A percentile compares a stretch with the other conserved stretches of the same genome.
These are phyloP conservation scores for Pachypeltis micranthus DNA, from an alignment of 1,140 invertebrate genomes.

Conservation along the genomic window DNA sequence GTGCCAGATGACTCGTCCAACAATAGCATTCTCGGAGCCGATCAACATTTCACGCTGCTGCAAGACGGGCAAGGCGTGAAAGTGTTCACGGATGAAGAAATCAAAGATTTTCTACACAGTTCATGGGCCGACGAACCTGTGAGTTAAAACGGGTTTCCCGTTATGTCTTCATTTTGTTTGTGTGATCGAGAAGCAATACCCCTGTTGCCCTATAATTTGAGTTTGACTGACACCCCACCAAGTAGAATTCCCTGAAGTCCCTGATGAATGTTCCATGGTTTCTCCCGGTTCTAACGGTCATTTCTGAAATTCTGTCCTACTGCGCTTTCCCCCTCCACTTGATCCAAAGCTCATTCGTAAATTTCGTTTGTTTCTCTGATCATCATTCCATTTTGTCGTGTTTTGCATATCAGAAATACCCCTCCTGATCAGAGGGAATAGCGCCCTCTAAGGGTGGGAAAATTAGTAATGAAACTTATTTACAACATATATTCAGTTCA, in stretches of 20 bases:
- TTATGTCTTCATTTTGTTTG: not conserved
- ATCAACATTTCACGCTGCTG: conserved; percentile 22
- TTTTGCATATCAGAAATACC: no score
- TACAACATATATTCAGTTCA: not conserved
- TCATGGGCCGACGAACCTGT: conserved; percentile 9
- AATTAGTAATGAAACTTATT: not conserved
- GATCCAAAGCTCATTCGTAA: not conserved
- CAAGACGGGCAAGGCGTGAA: conserved; percentile 24
- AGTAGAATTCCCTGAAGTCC: no score
- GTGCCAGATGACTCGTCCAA: not conserved
- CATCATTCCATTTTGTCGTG: no score
- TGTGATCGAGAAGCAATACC: not conserved
- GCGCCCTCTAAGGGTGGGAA: not conserved
- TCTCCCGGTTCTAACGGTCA: not conserved
- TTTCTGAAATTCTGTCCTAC: not conserved
- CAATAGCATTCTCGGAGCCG: conserved; percentile 21
- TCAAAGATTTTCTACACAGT: conserved; percentile 15
- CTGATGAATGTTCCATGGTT: not conserved
- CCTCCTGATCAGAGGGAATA: not conserved
- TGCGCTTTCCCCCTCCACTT: not conserved
- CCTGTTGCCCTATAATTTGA: no score
- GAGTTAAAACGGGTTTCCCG: conserved; percentile 4
- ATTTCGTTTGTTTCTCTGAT: not conserved
- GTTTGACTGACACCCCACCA: no score
- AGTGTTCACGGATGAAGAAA: conserved; percentile 24